A percentile compares a stretch with the other conserved stretches of the same genome.
These are phyloP conservation scores for Hippolais icterina DNA, from an alignment of 2,113 vertebrate genomes.

Conservation along the genomic window DNA sequence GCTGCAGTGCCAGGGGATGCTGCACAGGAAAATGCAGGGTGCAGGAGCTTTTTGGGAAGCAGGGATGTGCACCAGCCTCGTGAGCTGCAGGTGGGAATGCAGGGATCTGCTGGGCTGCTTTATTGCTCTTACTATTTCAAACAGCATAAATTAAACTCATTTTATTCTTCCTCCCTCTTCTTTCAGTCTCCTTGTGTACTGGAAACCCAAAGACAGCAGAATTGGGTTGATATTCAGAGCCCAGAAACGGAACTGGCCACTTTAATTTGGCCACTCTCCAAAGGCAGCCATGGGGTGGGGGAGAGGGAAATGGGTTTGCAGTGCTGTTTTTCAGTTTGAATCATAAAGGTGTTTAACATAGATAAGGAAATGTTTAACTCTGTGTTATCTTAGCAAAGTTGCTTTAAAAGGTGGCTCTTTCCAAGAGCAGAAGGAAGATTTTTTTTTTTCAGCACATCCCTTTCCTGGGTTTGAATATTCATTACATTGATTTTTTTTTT, in stretches of 20 bases:
- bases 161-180: not conserved
- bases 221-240: not conserved
- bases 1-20: rapidly evolving
- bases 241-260: not conserved
- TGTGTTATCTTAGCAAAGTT: not conserved
- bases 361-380: conserved; percentile 53
- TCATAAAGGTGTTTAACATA: conserved; percentile 59
- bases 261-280: conserved; percentile 18
- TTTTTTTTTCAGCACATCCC: not conserved
- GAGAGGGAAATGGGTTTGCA: not conserved
- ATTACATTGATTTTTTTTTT: not conserved
- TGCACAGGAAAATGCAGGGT: rapidly evolving
- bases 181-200: not conserved
- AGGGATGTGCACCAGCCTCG: not conserved
- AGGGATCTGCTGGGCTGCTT: not conserved
- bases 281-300: not conserved
- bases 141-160: not conserved
- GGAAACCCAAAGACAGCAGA: not conserved
- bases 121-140: not conserved
- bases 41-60: not conserved
- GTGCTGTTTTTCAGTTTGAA: not conserved
- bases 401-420: conserved; percentile 51
- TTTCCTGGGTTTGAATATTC: not conserved
- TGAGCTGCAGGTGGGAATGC: not conserved
- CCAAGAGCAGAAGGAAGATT: not conserved